Evolutionary conservation across 23 tunicate genomes (phyloP).

Genomic region (Phallusia fumigata): DNA sequence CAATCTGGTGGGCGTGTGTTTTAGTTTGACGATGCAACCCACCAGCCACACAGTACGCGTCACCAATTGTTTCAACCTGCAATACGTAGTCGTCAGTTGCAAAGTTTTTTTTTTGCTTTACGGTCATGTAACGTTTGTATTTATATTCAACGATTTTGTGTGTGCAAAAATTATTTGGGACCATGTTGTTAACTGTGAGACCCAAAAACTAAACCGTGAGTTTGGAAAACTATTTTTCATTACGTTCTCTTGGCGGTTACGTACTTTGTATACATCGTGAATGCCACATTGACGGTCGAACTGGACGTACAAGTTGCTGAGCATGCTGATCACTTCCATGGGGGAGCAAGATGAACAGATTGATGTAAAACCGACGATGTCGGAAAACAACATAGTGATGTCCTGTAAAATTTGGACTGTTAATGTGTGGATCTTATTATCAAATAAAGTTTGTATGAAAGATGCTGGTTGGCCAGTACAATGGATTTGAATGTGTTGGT

Average conservation of each 20-base stretch:
- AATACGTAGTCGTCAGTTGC: no score
- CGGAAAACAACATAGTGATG: slow-evolving; percentile 92
- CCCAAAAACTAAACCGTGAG: not conserved
- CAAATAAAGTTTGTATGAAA: no score
- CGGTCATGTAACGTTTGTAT: not conserved
- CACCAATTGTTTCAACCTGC: slow-evolving; percentile 97
- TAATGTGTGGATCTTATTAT: no score
- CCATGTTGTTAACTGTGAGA: not conserved
- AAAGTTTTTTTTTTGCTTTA: no score
- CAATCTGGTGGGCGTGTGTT: slow-evolving; percentile 92
- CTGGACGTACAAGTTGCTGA: slow-evolving; percentile 71
- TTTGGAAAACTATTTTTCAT: no score
- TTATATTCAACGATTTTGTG: not conserved
- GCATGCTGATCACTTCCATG: slow-evolving; percentile 89
- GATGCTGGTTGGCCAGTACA: no score
- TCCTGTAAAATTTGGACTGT: slow-evolving; percentile 41
- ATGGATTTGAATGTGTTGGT: no score
- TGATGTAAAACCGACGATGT: slow-evolving; percentile 93
- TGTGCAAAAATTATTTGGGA: not conserved
- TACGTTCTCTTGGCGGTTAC: not conserved
- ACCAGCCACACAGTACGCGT: slow-evolving; percentile 98
- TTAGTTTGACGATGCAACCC: slow-evolving; percentile 70
- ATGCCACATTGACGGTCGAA: slow-evolving; percentile 84
- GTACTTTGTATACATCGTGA: slow-evolving; percentile 88
- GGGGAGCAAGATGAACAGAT: slow-evolving; percentile 80